phyloP scores from a whole-genome alignment of 2,888 invertebrate species.

The Volucella inflata region DNA sequence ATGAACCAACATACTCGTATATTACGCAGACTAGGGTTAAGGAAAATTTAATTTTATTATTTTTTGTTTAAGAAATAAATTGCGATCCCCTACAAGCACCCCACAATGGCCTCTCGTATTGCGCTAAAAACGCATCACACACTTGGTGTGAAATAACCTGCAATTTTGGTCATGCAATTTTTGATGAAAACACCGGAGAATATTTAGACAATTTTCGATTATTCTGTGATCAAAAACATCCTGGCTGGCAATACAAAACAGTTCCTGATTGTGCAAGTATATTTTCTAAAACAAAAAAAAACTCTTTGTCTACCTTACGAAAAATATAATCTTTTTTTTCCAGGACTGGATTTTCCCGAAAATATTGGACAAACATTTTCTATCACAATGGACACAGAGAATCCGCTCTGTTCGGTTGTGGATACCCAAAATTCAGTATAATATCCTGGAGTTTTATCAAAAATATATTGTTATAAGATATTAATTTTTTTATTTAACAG shows the following conservation, averaged over 20 bases:
- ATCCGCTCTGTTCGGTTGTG: slow-evolving; percentile 83
- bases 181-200: slow-evolving; percentile 79
- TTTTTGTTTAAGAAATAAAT: slow-evolving; percentile 58
- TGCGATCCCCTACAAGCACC: slow-evolving; percentile 84
- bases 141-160: slow-evolving; percentile 86
- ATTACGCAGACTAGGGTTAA: too few species aligned
- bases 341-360: slow-evolving; percentile 84
- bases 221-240: slow-evolving; percentile 81
- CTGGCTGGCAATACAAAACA: slow-evolving; percentile 82
- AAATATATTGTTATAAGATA: too few species aligned
- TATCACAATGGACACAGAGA: slow-evolving; percentile 83
- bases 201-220: slow-evolving; percentile 79
- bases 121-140: slow-evolving; percentile 83
- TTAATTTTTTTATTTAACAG: not conserved
- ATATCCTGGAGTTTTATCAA: not conserved
- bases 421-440: slow-evolving; percentile 52
- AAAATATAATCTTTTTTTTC: slow-evolving; percentile 44
- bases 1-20: too few species aligned
- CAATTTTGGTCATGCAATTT: slow-evolving; percentile 86
- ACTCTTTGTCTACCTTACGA: too few species aligned
- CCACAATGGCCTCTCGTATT: slow-evolving; percentile 84
- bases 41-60: too few species aligned
- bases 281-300: not conserved
- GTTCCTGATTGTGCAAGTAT: slow-evolving; percentile 86
- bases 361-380: slow-evolving; percentile 84